A percentile compares a stretch with the other conserved stretches of the same genome.
phyloP scores from a whole-genome alignment of 2,797 vertebrate genomes.

The Pantherophis alleghaniensis region DNA sequence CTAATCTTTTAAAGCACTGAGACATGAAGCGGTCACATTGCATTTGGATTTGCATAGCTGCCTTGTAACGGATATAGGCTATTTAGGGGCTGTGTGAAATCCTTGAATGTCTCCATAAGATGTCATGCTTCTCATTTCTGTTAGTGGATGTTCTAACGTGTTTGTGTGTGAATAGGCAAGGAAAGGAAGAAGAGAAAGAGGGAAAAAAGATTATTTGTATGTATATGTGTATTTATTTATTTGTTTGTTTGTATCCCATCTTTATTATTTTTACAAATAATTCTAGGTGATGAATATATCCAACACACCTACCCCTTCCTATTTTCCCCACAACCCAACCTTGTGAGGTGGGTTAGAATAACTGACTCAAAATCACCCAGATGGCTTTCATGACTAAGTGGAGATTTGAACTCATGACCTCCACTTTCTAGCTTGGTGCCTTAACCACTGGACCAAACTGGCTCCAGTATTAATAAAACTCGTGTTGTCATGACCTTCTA shows the following conservation, averaged over 20 bases:
- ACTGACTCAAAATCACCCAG: background rate
- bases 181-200: background rate
- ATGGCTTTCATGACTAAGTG: background rate
- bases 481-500: background rate
- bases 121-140: background rate
- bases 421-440: background rate
- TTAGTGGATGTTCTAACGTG: background rate
- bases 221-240: background rate
- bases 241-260: background rate
- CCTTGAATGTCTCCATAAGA: background rate
- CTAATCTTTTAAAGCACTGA: background rate
- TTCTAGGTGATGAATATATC: background rate
- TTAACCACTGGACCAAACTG: background rate
- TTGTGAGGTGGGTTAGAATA: background rate
- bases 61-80: background rate
- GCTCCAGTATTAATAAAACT: background rate
- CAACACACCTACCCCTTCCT: background rate
- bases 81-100: background rate
- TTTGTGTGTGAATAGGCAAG: background rate
- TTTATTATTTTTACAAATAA: background rate
- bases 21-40: slow-evolving; percentile 6
- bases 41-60: background rate
- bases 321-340: background rate
- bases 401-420: background rate
- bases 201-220: background rate